Percentiles rank a stretch among this genome's conserved stretches.
Conservation (phyloP, 2,113 vertebrate species). For the Dromaius novaehollandiae region DNA sequence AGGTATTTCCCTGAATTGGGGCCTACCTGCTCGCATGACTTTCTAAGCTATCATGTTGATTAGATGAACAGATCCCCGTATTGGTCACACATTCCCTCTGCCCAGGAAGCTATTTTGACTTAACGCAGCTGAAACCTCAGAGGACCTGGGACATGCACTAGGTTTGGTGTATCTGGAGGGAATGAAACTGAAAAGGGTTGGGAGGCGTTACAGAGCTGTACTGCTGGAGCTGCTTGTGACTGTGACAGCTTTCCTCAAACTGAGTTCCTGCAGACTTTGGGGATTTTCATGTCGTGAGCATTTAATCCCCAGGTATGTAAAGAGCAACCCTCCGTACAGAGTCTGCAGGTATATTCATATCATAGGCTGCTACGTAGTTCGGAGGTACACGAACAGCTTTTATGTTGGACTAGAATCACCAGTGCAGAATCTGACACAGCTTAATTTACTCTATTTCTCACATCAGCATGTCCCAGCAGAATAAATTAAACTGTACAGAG, state of each 20-base stretch:
- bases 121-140: neutral
- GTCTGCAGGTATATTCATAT: neutral
- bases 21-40: neutral
- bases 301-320: neutral
- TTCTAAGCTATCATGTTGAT: neutral
- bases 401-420: neutral
- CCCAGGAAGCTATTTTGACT: neutral
- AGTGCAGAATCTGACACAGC: rapidly evolving
- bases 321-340: neutral
- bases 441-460: neutral
- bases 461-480: neutral
- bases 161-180: neutral
- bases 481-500: neutral
- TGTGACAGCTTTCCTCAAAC: neutral
- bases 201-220: neutral
- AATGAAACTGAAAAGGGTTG: neutral
- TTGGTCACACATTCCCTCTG: neutral
- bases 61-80: neutral
- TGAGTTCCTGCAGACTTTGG: neutral
- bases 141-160: neutral
- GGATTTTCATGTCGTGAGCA: neutral
- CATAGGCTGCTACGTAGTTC: neutral
- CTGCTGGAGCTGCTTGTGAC: neutral
- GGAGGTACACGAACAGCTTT: neutral
- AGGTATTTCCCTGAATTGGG: neutral